Evolutionary conservation across 2,797 vertebrate species (phyloP), one percentile per base, ranked within the genome.

Genomic region (Acanthurus leucopareius): DNA sequence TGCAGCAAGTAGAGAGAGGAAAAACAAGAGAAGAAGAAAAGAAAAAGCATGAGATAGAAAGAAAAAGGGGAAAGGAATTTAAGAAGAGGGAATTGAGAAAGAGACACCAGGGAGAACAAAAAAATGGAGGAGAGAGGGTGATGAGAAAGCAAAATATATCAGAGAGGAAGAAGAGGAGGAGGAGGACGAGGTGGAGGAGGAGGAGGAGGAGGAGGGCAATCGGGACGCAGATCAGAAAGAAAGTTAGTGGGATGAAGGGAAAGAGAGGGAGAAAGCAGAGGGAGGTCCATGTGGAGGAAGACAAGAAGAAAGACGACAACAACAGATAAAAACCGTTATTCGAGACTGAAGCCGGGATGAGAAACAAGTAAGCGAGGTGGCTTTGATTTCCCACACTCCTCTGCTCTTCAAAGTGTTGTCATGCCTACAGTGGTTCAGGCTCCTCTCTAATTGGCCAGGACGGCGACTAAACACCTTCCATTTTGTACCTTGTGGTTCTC

Each of bases 311-410:
- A 61, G 19, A 71, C 42, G 42, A 82, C 61, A 71, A 80, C 69
- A 73, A 60, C 61, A 76, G 80, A 77, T 68, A 32, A 73, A 85
- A 83, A 73, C 45, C 3, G 35, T 84, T 69, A 70, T 69, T 86
- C 10, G 56, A 74, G 81, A 82, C 59, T 2, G 19, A 80, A 68
- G 80, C 80, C 22, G 47, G 77, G 79, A 86, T 20, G 20, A 85
- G 63, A 25, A 72, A 68, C 76, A 60, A 85, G 82, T 65, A 67
- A 64, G 75, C 20, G 49, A 16, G 59, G 49, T 60, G 52, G 77
- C 87, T 92, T 86, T 88, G 86, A 92, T 90, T 91, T 70, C 87
- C 87, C 85, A 81, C 77, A 84, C 51, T 88, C 32, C 85, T 75
- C 78, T 74, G 75, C 87, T 88, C 83, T 87, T 92, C 80, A 83